Base-by-base conservation (phyloP, 1,140 invertebrate genomes). In the Ceratosolen solmsi region DNA sequence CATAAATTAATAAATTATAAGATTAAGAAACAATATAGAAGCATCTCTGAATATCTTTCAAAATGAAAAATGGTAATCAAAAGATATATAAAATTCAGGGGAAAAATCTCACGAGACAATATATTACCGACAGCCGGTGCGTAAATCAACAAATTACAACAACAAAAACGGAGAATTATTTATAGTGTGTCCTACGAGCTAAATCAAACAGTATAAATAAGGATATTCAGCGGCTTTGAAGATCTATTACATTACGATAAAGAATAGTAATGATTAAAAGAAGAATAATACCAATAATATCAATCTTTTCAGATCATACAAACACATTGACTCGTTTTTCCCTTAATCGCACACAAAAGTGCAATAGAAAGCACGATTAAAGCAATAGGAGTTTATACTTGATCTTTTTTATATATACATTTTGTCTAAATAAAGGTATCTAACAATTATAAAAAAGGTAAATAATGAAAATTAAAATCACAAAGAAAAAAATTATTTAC, bases 231-330 rank as follows among this genome's bases (percentile, higher is more conserved):
- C 54, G 71, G 65, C 77, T 79, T 22, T 17, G 38, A 79, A 49
- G 30, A 25, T n/a, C 25, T 38, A 25, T 13, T 49, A 22, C 46
- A 72, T 49, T 3, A 63, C 74, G 78, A 85, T 83, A 68, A 77
- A 27, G 30, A 74, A 74, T 7, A n/a, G 51, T 36, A 75, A 54
- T 75, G 33, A 60, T 75, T 27, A 75, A 54, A 25, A 22, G 15
- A 27, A 58, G 36, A 9, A 54, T 89, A 88, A 88, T 87, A 86
- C 84, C 84, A 80, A 84, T 88, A 88, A 89, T 89, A 86, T 86
- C 85, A 88, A 88, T 88, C 86, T 88, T 89, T 86, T 87, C 54
- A 30, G 72, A 85, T 87, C 84, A 88, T 88, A 87, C 84, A 82
- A 85, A 86, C 84, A 77, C 46, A 27, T 36, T 36, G 8, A 63